Evolutionary conservation across 2,888 invertebrate genomes (phyloP), one percentile per base, ranked within the genome.

Genomic region (Lepas anatifera): DNA sequence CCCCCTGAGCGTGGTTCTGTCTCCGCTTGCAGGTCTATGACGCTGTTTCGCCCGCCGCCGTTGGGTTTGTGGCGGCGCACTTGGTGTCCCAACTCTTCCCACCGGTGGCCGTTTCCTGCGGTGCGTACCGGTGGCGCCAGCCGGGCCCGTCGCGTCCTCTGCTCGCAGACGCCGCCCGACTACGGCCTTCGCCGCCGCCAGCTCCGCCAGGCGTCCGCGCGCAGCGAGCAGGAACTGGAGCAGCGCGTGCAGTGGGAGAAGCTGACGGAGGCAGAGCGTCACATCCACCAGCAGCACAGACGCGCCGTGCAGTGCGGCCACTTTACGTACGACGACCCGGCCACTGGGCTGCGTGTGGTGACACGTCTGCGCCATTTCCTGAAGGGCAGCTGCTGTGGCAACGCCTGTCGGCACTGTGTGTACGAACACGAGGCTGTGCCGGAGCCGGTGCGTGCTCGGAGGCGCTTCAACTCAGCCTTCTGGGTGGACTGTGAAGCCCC

Each of bases 291-390:
- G 16, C 70, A 72, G 2, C 77, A 77, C 68, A 72, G 74, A 48
- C 70, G 71, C 43, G 77, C 77, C 52, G 74, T 77, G n/a, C 32
- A 67, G 32, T 70, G 66, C 27, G 75, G 76, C 43, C 77, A 77
- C 70, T 78, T 78, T 70, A 75, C 76, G 8, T 78, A 77, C 69
- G 75, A 76, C 71, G 77, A 78, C 70, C 78, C 78, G 11, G 67
- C 68, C 41, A 73, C 74, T 32, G 74, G 75, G 22, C 73, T 74
- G 32, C 72, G 74, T 39, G 76, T 77, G 41, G 72, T 76, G 66
- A 77, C 77, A 11, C 71, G 77, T 64, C 72, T 76, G 52, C 72
- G 76, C 13, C 77, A 77, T 70, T 77, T 75, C 68, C 73, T 76
- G 25, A 71, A 75, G 50, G 76, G 76, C 11, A 70, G 73, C 13